Evolutionary conservation across 2,888 invertebrate genomes (phyloP).

Genomic region (Pandemis corylana): DNA sequence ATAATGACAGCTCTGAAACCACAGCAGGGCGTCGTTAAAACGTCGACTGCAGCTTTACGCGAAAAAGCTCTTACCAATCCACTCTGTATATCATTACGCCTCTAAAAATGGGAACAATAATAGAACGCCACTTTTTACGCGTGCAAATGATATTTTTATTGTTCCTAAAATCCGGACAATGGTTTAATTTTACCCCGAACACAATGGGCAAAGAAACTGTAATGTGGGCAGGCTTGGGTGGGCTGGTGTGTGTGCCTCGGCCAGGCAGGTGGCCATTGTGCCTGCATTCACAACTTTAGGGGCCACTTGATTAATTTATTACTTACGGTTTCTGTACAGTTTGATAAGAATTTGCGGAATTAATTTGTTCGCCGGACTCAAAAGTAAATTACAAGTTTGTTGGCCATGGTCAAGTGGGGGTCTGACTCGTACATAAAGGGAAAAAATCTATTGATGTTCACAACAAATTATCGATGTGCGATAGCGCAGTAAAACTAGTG

Average conservation of each 20-base stretch:
- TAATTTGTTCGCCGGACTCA: neutral
- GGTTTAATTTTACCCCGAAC: constrained; percentile 5
- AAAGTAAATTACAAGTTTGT: no score
- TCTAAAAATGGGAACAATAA: constrained; percentile 11
- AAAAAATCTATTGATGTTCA: no score
- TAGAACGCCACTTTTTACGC: constrained; percentile 10
- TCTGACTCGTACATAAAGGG: no score
- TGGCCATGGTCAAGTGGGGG: no score
- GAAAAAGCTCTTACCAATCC: neutral
- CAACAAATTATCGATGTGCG: no score
- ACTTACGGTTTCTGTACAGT: constrained; percentile 13
- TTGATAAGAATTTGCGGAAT: constrained; percentile 10
- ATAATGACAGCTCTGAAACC: neutral
- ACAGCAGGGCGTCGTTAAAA: neutral
- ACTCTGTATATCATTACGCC: neutral
- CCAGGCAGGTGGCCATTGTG: constrained; percentile 14
- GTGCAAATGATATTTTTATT: constrained; percentile 17
- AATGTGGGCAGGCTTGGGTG: neutral
- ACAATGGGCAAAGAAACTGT: constrained; percentile 16
- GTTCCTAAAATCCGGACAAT: constrained; percentile 24
- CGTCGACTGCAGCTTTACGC: neutral
- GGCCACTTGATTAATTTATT: constrained; percentile 15
- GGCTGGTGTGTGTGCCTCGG: neutral
- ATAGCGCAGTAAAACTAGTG: no score
- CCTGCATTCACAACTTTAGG: constrained; percentile 12